These are phyloP conservation scores for Phortica magna DNA, from an alignment of 2,888 invertebrate genomes.

Conservation along the genomic window DNA sequence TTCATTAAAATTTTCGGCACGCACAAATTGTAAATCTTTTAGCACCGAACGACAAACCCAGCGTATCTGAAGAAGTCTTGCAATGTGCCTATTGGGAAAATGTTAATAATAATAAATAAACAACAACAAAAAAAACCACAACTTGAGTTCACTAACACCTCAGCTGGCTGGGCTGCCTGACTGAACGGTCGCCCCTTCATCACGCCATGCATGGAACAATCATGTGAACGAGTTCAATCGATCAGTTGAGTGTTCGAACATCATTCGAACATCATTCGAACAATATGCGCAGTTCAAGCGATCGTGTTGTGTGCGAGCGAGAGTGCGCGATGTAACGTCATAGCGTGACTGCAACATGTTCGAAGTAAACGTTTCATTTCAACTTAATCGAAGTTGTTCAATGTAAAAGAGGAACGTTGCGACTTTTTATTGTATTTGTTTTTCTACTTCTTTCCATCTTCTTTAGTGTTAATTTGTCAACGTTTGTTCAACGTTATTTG, in stretches of 20 bases:
- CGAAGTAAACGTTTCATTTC: background rate
- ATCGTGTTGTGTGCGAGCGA: too few species aligned
- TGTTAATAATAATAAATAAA: background rate
- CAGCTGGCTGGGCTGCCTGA: background rate
- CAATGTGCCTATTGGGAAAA: too few species aligned
- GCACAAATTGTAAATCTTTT: conserved; percentile 69
- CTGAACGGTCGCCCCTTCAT: too few species aligned
- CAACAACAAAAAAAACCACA: background rate
- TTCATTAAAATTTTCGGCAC: conserved; percentile 69
- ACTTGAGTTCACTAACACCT: background rate
- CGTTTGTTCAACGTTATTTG: background rate
- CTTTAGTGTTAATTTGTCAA: conserved; percentile 2
- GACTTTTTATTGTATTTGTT: too few species aligned
- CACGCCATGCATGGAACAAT: too few species aligned
- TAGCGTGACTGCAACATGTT: conserved; percentile 2
- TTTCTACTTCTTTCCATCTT: too few species aligned
- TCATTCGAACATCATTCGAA: background rate
- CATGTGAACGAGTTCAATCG: background rate
- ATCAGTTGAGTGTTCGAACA: background rate
- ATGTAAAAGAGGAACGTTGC: too few species aligned
- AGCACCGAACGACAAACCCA: conserved; percentile 44
- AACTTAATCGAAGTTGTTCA: too few species aligned
- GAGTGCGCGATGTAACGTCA: background rate
- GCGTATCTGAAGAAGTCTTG: too few species aligned
- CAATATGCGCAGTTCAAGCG: background rate